Percentiles rank a stretch among this genome's conserved stretches.
These are phyloP conservation scores for Psammodynastes pulverulentus DNA, from an alignment of 2,113 vertebrate species.

Conservation along the genomic window DNA sequence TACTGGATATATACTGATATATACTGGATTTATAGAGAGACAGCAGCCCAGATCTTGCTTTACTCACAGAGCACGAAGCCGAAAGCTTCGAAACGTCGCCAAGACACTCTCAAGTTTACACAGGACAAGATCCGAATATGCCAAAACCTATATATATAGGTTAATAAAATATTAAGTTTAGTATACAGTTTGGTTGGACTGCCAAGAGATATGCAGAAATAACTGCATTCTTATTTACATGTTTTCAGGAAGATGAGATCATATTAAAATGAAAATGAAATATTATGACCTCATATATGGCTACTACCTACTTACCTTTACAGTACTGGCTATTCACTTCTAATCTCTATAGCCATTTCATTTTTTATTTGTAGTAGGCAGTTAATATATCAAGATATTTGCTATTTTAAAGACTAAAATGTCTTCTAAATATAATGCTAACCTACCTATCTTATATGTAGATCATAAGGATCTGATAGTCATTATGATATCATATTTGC, in stretches of 20 bases:
- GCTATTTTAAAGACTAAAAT: not conserved
- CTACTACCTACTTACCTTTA: not conserved
- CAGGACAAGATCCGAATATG: too few relatives aligned
- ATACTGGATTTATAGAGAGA: too few relatives aligned
- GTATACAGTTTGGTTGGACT: not conserved
- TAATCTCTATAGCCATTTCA: not conserved
- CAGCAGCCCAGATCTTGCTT: too few relatives aligned
- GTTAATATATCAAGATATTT: not conserved
- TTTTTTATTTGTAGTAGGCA: not conserved
- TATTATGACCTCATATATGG: not conserved
- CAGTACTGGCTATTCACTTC: not conserved
- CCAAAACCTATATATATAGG: too few relatives aligned
- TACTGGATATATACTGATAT: too few relatives aligned
- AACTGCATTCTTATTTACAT: not conserved
- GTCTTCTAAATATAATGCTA: not conserved
- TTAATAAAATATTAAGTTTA: too few relatives aligned
- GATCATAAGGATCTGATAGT: not conserved
- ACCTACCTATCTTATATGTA: not conserved
- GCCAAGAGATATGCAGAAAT: not conserved
- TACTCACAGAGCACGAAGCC: too few relatives aligned
- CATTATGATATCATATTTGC: not conserved
- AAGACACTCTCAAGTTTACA: too few relatives aligned
- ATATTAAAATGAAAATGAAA: not conserved
- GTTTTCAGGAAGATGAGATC: not conserved
- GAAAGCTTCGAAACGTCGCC: too few relatives aligned